phyloP scores from a whole-genome alignment of 2,797 vertebrate genomes.

The Melanotaenia trifasciata region DNA sequence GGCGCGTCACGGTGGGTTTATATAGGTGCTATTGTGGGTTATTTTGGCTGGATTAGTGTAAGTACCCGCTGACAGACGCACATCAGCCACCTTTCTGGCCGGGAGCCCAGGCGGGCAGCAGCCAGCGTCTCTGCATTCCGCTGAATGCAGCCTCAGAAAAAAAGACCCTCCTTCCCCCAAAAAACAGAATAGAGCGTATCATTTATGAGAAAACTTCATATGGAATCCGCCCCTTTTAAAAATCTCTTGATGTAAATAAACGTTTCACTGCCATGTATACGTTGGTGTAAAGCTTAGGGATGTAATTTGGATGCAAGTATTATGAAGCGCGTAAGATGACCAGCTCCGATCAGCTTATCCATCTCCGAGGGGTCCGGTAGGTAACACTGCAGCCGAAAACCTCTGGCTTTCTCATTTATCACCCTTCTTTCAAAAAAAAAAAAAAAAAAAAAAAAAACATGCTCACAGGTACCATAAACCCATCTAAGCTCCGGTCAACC shows the following conservation, averaged over 20 bases:
- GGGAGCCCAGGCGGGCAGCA: slow-evolving; percentile 75
- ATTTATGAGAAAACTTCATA: slow-evolving; percentile 69
- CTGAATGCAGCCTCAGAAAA: slow-evolving; percentile 65
- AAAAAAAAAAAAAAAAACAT: slow-evolving; percentile 44
- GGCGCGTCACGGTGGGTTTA: slow-evolving; percentile 38
- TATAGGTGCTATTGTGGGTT: slow-evolving; percentile 38
- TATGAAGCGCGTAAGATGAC: too few relatives aligned
- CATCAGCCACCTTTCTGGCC: slow-evolving; percentile 79
- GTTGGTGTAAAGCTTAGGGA: slow-evolving; percentile 15
- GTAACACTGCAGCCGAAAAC: slow-evolving; percentile 56
- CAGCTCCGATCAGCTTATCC: slow-evolving; percentile 20
- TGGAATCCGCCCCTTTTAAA: slow-evolving; percentile 44
- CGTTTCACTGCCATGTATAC: slow-evolving; percentile 4
- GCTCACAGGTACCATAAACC: slow-evolving; percentile 61
- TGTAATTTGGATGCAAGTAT: slow-evolving; percentile 17
- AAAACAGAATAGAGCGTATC: slow-evolving; percentile 69
- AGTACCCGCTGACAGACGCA: slow-evolving; percentile 70
- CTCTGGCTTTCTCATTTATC: slow-evolving; percentile 35
- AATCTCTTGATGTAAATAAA: slow-evolving; percentile 7
- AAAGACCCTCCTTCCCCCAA: slow-evolving; percentile 1
- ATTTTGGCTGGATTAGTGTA: slow-evolving; percentile 29
- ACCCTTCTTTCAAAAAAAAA: slow-evolving; percentile 18
- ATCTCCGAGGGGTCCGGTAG: slow-evolving; percentile 47
- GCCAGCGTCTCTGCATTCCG: slow-evolving; percentile 76
- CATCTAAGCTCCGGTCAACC: slow-evolving; percentile 48